Evolutionary conservation across 2,113 vertebrate genomes (phyloP), one percentile per base, ranked within the genome.

Genomic region (Anoplopoma fimbria): DNA sequence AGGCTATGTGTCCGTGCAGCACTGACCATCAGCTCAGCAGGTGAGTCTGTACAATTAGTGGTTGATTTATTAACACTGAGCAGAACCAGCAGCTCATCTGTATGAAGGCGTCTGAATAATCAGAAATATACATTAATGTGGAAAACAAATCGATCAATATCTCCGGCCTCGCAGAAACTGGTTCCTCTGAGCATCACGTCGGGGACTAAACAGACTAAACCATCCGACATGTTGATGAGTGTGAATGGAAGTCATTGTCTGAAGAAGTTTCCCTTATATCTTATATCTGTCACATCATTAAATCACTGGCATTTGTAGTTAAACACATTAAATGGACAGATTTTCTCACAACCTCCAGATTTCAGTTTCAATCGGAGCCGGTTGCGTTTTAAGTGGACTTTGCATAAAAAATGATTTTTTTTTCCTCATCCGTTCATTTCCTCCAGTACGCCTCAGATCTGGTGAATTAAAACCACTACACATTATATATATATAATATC

Each of bases 241-340:
- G 77, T 89, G 89, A 92, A 91, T 92, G 88, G 90, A 87, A 88
- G 83, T 84, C 81, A 78, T 87, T 92, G 87, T 87, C 55, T 58
- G 47, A 77, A 89, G 67, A n/a, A n/a, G n/a, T n/a, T n/a, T n/a
- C n/a, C n/a, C n/a, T n/a, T n/a, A n/a, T n/a, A n/a, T n/a, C n/a
- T n/a, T n/a, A n/a, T n/a, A n/a, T n/a, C n/a, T n/a, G n/a, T n/a
- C n/a, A n/a, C n/a, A n/a, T n/a, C n/a, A n/a, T n/a, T 63, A 85
- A 70, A 87, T 79, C 15, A 15, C 57, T 57, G 49, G n/a, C 23
- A 38, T 69, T 72, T 74, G 31, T 36, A 23, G 61, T 72, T 73
- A 31, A 83, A 70, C 80, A 49, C 79, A 79, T n/a, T 4, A 49
- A 76, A 68, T 53, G 17, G n/a, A 72, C 51, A 58, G 47, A 14